Percentiles rank a stretch among this genome's conserved stretches.
phyloP scores from a whole-genome alignment of 2,888 invertebrate species.

The Metacarcinus magister region DNA sequence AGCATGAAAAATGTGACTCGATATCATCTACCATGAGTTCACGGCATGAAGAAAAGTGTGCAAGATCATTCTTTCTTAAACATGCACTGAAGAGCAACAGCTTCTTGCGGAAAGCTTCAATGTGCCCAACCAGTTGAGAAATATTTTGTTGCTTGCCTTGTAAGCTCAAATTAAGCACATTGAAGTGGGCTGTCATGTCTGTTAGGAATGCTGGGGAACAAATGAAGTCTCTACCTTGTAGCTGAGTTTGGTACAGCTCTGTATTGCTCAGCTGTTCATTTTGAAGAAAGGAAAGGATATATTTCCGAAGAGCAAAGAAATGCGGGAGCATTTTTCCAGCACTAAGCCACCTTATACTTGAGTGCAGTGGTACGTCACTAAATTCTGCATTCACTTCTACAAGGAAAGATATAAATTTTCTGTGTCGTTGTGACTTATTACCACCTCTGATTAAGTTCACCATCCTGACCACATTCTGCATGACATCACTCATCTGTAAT shows the following conservation, averaged over 20 bases:
- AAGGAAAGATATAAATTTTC: too few relatives aligned
- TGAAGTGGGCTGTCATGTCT: background rate
- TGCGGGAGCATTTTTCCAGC: background rate
- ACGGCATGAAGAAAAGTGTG: background rate
- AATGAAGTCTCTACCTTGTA: conserved; percentile 28
- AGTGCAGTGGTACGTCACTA: too few relatives aligned
- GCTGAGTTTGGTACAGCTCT: background rate
- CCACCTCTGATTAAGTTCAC: too few relatives aligned
- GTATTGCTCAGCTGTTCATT: too few relatives aligned
- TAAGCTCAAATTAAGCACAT: background rate
- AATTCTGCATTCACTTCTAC: too few relatives aligned
- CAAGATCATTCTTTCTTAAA: conserved; percentile 23
- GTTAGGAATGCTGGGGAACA: background rate
- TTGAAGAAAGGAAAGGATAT: background rate
- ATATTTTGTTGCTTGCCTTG: conserved; percentile 31
- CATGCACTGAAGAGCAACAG: conserved; percentile 38
- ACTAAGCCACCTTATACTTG: too few relatives aligned
- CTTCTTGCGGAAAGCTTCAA: conserved; percentile 12
- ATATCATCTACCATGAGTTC: too few relatives aligned
- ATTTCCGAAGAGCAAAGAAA: conserved; percentile 11
- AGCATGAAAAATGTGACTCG: too few relatives aligned
- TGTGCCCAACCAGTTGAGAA: conserved; percentile 10
- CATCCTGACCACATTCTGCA: too few relatives aligned
- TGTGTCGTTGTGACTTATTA: too few relatives aligned
- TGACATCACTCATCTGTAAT: too few relatives aligned